Evolutionary conservation across 2,888 invertebrate genomes (phyloP).

Genomic region (Drosophila pseudotalamancana): DNA sequence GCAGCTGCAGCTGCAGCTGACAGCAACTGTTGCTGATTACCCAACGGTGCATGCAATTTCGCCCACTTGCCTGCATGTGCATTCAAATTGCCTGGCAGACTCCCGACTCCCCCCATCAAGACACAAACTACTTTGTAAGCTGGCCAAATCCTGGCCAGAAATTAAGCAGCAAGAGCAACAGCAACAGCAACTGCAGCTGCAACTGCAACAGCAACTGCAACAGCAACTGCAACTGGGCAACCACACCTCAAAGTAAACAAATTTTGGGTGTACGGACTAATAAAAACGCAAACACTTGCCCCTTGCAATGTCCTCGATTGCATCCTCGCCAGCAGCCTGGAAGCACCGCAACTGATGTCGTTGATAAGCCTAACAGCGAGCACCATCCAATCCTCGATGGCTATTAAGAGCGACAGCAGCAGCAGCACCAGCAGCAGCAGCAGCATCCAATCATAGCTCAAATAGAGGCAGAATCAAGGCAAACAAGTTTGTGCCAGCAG

Average conservation of each 20-base stretch:
- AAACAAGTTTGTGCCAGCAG: not conserved
- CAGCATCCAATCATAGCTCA: constrained; percentile 14
- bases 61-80: constrained; percentile 16
- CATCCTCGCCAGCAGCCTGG: not conserved
- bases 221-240: constrained; percentile 7
- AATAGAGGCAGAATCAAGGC: not conserved
- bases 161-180: constrained; percentile 13
- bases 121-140: not conserved
- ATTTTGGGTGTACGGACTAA: constrained; percentile 40
- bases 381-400: constrained; percentile 13
- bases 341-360: not conserved
- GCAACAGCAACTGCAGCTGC: constrained; percentile 18
- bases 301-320: not conserved
- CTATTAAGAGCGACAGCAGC: constrained; percentile 31
- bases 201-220: too few species aligned
- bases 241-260: constrained; percentile 54
- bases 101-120: too few species aligned
- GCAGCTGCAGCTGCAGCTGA: constrained; percentile 35
- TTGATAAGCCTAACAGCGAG: constrained; percentile 15
- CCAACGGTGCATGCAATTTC: constrained; percentile 41
- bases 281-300: constrained; percentile 42
- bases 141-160: not conserved
- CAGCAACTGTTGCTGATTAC: constrained; percentile 52
- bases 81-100: constrained; percentile 33
- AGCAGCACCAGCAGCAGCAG: constrained; percentile 1